Percentiles rank a stretch among this genome's conserved stretches.
These are phyloP conservation scores for Accipiter cooperii DNA, from an alignment of 2,113 vertebrate genomes.

Conservation along the genomic window DNA sequence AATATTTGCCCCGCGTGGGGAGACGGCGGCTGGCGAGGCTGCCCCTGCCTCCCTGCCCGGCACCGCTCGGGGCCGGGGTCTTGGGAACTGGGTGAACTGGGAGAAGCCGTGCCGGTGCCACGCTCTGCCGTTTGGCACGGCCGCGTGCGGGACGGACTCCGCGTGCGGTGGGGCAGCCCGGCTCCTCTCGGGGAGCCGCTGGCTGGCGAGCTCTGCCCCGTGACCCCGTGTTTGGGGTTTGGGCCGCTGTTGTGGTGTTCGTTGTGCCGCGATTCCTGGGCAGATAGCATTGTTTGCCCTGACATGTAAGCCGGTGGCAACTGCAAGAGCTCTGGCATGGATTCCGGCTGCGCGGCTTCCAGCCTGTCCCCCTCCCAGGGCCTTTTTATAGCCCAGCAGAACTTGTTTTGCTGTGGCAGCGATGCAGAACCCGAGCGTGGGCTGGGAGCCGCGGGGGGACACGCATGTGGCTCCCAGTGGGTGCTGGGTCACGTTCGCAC, in stretches of 20 bases:
- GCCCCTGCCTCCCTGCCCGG: background rate
- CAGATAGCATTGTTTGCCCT: constrained; percentile 62
- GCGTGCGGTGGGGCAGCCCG: fast-evolving
- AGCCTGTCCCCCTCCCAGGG: background rate
- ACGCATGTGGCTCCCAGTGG: background rate
- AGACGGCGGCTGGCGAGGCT: background rate
- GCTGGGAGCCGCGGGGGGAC: background rate
- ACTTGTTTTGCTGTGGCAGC: constrained; percentile 50
- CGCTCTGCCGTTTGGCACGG: fast-evolving
- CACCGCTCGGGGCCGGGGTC: background rate
- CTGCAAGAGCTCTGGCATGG: constrained; percentile 35
- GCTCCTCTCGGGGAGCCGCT: background rate
- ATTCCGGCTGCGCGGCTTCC: background rate
- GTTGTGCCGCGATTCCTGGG: background rate
- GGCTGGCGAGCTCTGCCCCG: background rate
- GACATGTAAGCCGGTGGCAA: constrained; percentile 46
- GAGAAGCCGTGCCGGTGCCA: background rate
- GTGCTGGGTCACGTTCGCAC: background rate
- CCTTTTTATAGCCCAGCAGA: constrained; percentile 60
- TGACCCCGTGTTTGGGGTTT: constrained; percentile 8
- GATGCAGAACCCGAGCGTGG: constrained; percentile 13
- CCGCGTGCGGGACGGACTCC: fast-evolving
- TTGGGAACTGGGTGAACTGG: fast-evolving
- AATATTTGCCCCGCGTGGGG: background rate
- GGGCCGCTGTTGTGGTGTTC: constrained; percentile 25